Evolutionary conservation across 2,797 vertebrate genomes (phyloP).

Genomic region (Salmo trutta): DNA sequence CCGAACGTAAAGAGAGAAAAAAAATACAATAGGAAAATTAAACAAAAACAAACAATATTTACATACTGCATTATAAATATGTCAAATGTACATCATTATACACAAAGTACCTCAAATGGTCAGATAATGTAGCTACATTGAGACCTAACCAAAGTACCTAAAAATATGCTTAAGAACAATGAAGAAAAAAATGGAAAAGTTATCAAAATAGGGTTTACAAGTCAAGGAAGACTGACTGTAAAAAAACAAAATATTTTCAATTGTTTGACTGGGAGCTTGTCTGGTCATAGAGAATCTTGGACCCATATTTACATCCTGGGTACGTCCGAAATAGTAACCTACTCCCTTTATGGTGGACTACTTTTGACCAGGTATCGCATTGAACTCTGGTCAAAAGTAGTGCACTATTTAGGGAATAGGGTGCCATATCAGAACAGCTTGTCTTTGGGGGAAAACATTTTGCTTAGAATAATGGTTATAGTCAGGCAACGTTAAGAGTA

Average conservation of each 20-base stretch:
- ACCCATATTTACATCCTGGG: conserved; percentile 9
- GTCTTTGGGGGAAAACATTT: conserved; percentile 13
- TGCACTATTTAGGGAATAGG: not conserved
- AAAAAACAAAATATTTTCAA: conserved; percentile 55
- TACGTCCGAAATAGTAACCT: not conserved
- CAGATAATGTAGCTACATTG: conserved; percentile 57
- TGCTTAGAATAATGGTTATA: conserved; percentile 3
- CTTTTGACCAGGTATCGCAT: not conserved
- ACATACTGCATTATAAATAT: conserved; percentile 90
- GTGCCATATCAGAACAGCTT: conserved; percentile 22
- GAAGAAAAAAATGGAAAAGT: conserved; percentile 54
- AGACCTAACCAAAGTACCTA: conserved; percentile 74
- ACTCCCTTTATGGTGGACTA: not conserved
- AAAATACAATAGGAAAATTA: conserved; percentile 63
- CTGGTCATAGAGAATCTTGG: conserved; percentile 43
- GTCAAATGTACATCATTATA: conserved; percentile 89
- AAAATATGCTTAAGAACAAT: conserved; percentile 62
- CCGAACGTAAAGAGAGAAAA: conserved; percentile 62
- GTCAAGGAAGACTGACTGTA: conserved; percentile 47
- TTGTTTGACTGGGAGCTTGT: conserved; percentile 55
- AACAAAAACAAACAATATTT: conserved; percentile 79
- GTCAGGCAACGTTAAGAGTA: conserved; percentile 42
- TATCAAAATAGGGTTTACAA: conserved; percentile 60
- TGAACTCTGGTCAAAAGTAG: not conserved
- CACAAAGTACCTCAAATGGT: conserved; percentile 80